Evolutionary conservation across 2,888 invertebrate species (phyloP).

Genomic region (Lepidocyrtinus sp.): DNA sequence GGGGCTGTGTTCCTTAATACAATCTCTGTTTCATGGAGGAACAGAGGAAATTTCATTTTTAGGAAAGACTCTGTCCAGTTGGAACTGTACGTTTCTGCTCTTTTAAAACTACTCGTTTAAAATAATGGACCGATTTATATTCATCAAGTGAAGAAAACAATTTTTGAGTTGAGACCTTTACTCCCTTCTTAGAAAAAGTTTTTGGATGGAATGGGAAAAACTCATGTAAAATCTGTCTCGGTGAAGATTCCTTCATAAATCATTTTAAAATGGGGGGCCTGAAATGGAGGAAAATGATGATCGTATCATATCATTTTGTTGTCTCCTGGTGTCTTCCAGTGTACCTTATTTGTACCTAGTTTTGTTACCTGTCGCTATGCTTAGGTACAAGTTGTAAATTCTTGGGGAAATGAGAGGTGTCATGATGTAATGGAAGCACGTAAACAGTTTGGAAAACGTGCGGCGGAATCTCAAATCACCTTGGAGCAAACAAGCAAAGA

Average conservation of each 20-base stretch:
- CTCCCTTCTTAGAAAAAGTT: too few species aligned
- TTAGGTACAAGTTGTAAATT: too few species aligned
- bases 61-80: too few species aligned
- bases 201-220: too few species aligned
- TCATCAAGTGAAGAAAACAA: constrained; percentile 50
- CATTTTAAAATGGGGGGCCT: constrained; percentile 31
- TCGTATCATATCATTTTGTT: constrained; percentile 43
- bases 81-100: too few species aligned
- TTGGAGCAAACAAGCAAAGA: too few species aligned
- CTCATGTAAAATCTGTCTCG: too few species aligned
- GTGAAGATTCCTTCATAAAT: constrained; percentile 46
- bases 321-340: too few species aligned
- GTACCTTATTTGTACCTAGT: too few species aligned
- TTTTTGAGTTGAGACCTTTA: constrained; percentile 23
- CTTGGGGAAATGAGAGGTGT: constrained; percentile 32
- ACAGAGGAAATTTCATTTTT: too few species aligned
- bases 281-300: constrained; percentile 39
- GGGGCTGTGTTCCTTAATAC: not conserved
- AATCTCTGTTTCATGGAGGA: not conserved
- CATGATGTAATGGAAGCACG: constrained; percentile 46
- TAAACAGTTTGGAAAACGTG: constrained; percentile 47
- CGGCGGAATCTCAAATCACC: too few species aligned
- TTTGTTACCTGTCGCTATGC: too few species aligned
- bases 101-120: constrained; percentile 36
- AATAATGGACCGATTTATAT: constrained; percentile 48